Evolutionary conservation across 1,140 invertebrate genomes (phyloP).

Genomic region (Drosophila erecta): DNA sequence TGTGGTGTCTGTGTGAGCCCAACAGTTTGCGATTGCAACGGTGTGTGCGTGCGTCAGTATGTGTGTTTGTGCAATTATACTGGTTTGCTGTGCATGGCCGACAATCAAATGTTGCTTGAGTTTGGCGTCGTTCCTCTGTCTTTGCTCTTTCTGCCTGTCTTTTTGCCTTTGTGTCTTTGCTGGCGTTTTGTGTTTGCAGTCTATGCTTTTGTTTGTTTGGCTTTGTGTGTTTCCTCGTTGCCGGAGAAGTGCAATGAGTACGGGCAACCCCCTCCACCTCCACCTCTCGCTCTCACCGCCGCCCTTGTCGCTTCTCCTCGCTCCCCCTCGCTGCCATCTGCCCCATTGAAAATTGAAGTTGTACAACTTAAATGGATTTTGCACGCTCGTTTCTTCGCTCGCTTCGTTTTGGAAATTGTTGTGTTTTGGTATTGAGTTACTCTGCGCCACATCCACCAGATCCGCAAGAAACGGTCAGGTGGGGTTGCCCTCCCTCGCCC

Average conservation of each 20-base stretch:
- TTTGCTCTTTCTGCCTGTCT: constrained; percentile 11
- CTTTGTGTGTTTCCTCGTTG: constrained; percentile 16
- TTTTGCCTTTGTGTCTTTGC: constrained; percentile 40
- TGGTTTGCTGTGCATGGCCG: constrained; percentile 74
- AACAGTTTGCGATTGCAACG: constrained; percentile 27
- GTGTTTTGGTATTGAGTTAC: constrained; percentile 57
- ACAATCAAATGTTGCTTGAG: constrained; percentile 72
- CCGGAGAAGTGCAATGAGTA: constrained; percentile 29
- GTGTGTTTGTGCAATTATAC: constrained; percentile 72
- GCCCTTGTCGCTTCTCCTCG: not conserved
- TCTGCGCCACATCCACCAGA: constrained; percentile 51
- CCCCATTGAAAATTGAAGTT: constrained; percentile 27
- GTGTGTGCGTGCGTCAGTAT: constrained; percentile 31
- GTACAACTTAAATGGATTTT: constrained; percentile 67
- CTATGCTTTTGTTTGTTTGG: constrained; percentile 25
- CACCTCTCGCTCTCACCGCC: not conserved
- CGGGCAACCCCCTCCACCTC: too few species aligned
- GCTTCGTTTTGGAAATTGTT: constrained; percentile 32
- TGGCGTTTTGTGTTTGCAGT: constrained; percentile 24
- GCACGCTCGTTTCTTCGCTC: constrained; percentile 54
- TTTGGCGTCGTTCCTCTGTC: constrained; percentile 48
- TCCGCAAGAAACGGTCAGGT: constrained; percentile 5
- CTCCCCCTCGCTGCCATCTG: not conserved
- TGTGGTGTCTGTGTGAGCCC: constrained; percentile 22
- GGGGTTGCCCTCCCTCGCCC: too few species aligned